phyloP scores from a whole-genome alignment of 2,797 vertebrate genomes.

The Gallinago stenura region DNA sequence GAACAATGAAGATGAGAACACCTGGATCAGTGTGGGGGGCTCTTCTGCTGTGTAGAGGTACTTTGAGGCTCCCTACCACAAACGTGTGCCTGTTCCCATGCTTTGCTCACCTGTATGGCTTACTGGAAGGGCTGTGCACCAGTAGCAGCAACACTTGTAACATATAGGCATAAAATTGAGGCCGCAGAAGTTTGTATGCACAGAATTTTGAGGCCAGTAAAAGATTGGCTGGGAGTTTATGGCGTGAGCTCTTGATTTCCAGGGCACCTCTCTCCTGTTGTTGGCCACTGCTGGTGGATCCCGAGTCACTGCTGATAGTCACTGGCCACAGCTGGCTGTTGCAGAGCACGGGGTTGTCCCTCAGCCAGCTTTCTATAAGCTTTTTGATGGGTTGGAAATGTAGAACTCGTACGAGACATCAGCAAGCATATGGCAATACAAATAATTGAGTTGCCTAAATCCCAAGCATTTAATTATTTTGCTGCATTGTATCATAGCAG shows the following conservation, averaged over 20 bases:
- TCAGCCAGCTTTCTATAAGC: background rate
- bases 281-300: background rate
- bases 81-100: rapidly evolving
- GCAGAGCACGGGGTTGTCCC: background rate
- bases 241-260: background rate
- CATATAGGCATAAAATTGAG: background rate
- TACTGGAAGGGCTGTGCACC: background rate
- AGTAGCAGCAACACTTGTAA: background rate
- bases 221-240: background rate
- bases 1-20: background rate
- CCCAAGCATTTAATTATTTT: background rate
- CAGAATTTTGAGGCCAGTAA: background rate
- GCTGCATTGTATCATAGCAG: background rate
- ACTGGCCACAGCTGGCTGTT: background rate
- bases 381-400: background rate
- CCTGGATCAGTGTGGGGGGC: background rate
- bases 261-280: background rate
- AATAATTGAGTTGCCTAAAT: background rate
- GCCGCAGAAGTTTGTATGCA: background rate
- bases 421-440: background rate
- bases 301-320: background rate
- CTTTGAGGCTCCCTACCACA: background rate
- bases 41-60: background rate
- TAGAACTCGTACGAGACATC: background rate
- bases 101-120: background rate